Percentiles rank a stretch among this genome's conserved stretches.
Evolutionary conservation across 2,888 invertebrate species (phyloP).

Genomic region (Stenolophus ochropezus): DNA sequence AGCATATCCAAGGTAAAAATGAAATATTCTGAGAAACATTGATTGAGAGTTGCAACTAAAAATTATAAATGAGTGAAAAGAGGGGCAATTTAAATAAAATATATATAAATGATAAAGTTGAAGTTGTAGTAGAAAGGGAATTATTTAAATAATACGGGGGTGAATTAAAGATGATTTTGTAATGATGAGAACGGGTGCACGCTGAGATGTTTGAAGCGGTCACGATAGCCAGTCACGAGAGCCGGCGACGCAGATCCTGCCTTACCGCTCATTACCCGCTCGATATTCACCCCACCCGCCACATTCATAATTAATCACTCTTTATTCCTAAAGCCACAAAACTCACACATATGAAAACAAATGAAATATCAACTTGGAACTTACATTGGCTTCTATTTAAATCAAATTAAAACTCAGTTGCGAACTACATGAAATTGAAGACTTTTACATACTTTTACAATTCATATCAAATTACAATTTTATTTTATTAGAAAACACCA

Average conservation of each 20-base stretch:
- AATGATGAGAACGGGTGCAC: slow-evolving; percentile 44
- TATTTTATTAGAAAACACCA: too few species aligned
- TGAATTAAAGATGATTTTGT: slow-evolving; percentile 42
- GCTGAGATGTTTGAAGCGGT: slow-evolving; percentile 10
- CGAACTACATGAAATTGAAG: too few species aligned
- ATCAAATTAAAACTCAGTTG: not conserved
- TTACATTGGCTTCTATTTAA: not conserved
- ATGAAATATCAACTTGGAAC: not conserved
- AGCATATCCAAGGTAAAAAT: not conserved
- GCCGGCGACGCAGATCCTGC: not conserved
- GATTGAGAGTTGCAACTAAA: not conserved
- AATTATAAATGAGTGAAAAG: slow-evolving; percentile 19
- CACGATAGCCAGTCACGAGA: slow-evolving; percentile 48
- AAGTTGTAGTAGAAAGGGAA: not conserved
- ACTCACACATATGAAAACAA: not conserved
- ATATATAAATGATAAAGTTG: slow-evolving; percentile 44
- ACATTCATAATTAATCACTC: not conserved
- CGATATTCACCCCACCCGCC: not conserved
- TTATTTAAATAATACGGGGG: slow-evolving; percentile 47
- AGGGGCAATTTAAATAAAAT: slow-evolving; percentile 28
- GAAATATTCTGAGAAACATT: not conserved
- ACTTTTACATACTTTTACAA: too few species aligned
- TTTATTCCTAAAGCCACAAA: not conserved
- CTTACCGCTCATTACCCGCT: not conserved
- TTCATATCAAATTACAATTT: too few species aligned